A percentile compares a stretch with the other conserved stretches of the same genome.
phyloP scores from a whole-genome alignment of 2,113 vertebrate species.

The Alaudala cheleensis region DNA sequence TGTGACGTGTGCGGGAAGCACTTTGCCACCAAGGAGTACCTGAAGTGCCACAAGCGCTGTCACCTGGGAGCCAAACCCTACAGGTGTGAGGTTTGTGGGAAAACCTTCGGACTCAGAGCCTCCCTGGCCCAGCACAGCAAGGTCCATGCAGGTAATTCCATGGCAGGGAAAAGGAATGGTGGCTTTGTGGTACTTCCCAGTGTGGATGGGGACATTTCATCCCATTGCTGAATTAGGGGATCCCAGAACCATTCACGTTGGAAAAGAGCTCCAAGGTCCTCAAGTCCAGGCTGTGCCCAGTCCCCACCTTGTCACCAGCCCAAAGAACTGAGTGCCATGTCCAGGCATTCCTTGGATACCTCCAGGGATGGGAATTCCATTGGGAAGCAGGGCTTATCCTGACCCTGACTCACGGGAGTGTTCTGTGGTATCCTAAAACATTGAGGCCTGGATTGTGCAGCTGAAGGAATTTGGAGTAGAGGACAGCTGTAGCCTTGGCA shows the following conservation, averaged over 20 bases:
- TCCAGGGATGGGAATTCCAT: not conserved
- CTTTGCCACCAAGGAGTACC: conserved; percentile 70
- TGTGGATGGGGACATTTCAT: not conserved
- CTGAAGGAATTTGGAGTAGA: too few relatives aligned
- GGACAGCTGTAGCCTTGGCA: not conserved
- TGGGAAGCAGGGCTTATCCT: not conserved
- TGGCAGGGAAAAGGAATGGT: not conserved
- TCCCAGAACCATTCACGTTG: not conserved
- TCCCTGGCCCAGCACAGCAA: conserved; percentile 71
- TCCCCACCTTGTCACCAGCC: not conserved
- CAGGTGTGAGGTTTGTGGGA: conserved; percentile 59
- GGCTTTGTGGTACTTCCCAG: not conserved
- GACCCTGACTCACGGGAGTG: fast-evolving
- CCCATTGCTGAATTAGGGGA: not conserved
- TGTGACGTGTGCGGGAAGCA: conserved; percentile 70
- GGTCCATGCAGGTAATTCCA: conserved; percentile 56
- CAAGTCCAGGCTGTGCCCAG: fast-evolving
- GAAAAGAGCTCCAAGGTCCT: not conserved
- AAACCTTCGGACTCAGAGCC: conserved; percentile 63
- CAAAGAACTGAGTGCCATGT: not conserved
- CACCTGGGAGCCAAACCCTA: conserved; percentile 72
- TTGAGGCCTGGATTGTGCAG: not conserved
- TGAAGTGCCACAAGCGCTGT: conserved; percentile 70
- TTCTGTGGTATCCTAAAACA: fast-evolving
- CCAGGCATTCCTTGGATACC: not conserved